Conservation (phyloP, 2,888 invertebrate genomes). For the Cyclophora albipunctata region DNA sequence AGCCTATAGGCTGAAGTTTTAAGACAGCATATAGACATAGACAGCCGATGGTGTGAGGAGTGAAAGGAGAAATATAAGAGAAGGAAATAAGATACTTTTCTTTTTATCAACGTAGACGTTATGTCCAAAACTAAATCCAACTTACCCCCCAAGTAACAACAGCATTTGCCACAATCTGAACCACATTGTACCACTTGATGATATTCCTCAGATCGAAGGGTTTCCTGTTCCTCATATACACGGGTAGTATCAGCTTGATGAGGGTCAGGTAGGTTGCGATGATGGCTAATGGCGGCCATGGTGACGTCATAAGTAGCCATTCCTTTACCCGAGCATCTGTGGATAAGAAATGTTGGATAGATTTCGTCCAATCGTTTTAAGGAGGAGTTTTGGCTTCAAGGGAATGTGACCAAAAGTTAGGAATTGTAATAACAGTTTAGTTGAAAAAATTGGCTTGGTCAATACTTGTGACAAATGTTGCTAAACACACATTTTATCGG, state of each 20-base stretch:
- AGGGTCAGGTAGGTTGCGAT: constrained; percentile 71
- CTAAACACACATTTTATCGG: no score
- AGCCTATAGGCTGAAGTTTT: no score
- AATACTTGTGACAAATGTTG: no score
- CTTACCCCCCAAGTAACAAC: constrained; percentile 82
- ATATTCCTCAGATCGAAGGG: constrained; percentile 79
- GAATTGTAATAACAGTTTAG: no score
- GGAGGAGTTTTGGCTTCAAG: not conserved
- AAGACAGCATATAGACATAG: no score
- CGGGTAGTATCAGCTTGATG: constrained; percentile 76
- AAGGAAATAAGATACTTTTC: no score
- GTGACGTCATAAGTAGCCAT: constrained; percentile 78
- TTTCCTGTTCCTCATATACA: constrained; percentile 80
- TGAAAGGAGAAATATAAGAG: no score
- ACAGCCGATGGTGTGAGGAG: no score
- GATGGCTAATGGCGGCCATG: constrained; percentile 69
- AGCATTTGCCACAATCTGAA: constrained; percentile 83
- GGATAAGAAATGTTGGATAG: constrained; percentile 9
- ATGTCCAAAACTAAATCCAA: not conserved
- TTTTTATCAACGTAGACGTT: no score
- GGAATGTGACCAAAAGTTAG: no score
- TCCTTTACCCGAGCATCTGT: constrained; percentile 77
- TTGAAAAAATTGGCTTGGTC: no score
- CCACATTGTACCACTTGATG: constrained; percentile 85
- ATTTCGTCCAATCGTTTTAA: not conserved